Evolutionary conservation across 2,797 vertebrate species (phyloP).

Genomic region (Babyrousa celebensis): DNA sequence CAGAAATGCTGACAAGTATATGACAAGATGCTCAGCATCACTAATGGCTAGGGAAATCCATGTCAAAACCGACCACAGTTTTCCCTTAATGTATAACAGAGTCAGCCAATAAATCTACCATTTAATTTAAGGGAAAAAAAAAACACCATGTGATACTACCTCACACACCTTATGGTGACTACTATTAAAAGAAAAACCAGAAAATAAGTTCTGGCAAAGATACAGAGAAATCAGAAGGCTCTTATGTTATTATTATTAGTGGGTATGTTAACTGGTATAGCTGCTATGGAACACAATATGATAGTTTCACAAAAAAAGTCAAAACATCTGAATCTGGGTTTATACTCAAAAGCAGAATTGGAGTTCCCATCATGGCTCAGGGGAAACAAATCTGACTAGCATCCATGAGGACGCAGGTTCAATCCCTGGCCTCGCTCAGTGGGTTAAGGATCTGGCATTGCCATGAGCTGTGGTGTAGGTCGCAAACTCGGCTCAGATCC

Average conservation of each 20-base stretch:
- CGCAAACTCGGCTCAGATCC: too few species aligned
- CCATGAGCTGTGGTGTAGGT: too few species aligned
- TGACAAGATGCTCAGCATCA: not conserved
- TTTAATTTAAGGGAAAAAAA: not conserved
- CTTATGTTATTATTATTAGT: not conserved
- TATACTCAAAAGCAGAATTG: not conserved
- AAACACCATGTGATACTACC: not conserved
- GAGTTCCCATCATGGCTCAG: too few species aligned
- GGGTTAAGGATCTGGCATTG: too few species aligned
- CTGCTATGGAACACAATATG: not conserved
- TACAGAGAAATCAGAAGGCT: not conserved
- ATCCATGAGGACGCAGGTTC: too few species aligned
- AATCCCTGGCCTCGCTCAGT: too few species aligned
- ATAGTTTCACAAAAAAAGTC: not conserved
- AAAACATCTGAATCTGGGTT: not conserved
- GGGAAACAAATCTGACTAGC: too few species aligned
- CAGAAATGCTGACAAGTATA: not conserved
- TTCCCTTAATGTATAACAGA: not conserved
- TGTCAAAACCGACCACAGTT: not conserved
- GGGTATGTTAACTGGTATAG: not conserved
- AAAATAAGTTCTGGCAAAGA: not conserved
- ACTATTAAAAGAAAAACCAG: not conserved
- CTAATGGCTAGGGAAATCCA: not conserved
- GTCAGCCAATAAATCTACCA: not conserved
- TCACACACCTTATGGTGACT: not conserved